Conservation (phyloP, 2,888 invertebrate species). For the Brachycybe producta region DNA sequence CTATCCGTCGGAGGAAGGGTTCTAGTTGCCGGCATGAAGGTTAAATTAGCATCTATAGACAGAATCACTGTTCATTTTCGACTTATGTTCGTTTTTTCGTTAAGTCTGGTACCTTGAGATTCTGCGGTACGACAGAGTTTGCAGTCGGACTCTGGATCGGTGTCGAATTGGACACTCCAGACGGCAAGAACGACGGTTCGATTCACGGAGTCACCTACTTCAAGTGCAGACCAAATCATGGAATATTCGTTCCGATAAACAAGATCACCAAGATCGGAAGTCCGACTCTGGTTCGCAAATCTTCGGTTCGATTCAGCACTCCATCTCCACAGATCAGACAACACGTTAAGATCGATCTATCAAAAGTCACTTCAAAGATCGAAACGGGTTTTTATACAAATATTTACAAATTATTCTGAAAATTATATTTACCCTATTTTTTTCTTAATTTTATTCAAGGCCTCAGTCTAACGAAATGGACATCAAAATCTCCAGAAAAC, state of each 20-base stretch:
- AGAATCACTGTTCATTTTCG: background rate
- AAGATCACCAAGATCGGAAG: constrained; percentile 33
- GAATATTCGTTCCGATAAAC: constrained; percentile 38
- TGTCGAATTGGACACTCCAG: constrained; percentile 38
- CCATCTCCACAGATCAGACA: constrained; percentile 1
- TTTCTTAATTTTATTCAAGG: too few relatives aligned
- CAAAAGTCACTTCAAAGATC: constrained; percentile 36
- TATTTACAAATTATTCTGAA: too few relatives aligned
- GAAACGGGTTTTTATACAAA: constrained; percentile 37
- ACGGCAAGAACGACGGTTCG: constrained; percentile 40
- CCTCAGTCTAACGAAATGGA: too few relatives aligned
- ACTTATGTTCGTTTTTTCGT: background rate
- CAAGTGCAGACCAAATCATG: constrained; percentile 35
- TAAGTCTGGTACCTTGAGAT: constrained; percentile 27
- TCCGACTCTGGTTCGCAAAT: constrained; percentile 6
- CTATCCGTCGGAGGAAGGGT: constrained; percentile 27
- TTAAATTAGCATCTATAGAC: constrained; percentile 3
- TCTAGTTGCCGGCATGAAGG: constrained; percentile 26
- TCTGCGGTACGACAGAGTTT: constrained; percentile 39
- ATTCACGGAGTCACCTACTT: constrained; percentile 37
- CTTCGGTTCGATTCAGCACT: constrained; percentile 5
- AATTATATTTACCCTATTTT: too few relatives aligned
- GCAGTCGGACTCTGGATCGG: constrained; percentile 42
- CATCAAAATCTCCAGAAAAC: background rate
- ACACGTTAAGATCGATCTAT: constrained; percentile 31